A percentile compares a stretch with the other conserved stretches of the same genome.
Conservation (phyloP, 2,888 invertebrate species). For the Agapetus fuscipes region DNA sequence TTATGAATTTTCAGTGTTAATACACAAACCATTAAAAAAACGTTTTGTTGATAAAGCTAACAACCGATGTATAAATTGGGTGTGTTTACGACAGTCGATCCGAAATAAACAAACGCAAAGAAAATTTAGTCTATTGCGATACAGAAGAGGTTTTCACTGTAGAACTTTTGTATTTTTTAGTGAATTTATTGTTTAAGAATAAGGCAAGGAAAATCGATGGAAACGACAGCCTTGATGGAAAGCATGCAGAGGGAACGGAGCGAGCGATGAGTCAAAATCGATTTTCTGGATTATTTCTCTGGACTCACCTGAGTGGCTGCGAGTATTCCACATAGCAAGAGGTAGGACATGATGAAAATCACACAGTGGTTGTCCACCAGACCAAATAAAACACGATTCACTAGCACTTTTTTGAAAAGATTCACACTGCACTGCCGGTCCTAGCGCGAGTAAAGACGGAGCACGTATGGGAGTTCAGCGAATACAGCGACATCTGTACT, state of each 20-base stretch:
- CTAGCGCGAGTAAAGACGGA: constrained; percentile 12
- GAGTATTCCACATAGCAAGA: constrained; percentile 49
- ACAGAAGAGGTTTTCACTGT: too few species aligned
- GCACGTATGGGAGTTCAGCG: constrained; percentile 15
- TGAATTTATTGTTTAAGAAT: too few species aligned
- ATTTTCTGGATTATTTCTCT: too few species aligned
- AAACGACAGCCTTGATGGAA: constrained; percentile 8
- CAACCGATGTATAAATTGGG: too few species aligned
- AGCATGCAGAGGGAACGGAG: constrained; percentile 12
- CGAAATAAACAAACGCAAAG: too few species aligned
- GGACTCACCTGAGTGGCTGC: constrained; percentile 46
- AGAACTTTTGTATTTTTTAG: too few species aligned
- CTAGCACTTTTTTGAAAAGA: constrained; percentile 14
- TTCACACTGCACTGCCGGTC: constrained; percentile 16
- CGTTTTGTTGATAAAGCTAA: too few species aligned
- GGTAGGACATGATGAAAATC: constrained; percentile 49
- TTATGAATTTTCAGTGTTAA: too few species aligned
- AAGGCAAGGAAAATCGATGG: constrained; percentile 18
- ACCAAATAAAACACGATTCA: constrained; percentile 13
- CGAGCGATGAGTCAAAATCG: constrained; percentile 13
- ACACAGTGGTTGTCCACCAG: constrained; percentile 18
- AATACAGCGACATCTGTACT: constrained; percentile 15
- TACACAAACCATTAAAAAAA: too few species aligned
- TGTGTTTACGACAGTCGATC: too few species aligned
- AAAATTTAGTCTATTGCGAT: too few species aligned